Base-by-base conservation (phyloP, 92 coral and sea anemone genomes). In the Zoanthus solanderi region DNA sequence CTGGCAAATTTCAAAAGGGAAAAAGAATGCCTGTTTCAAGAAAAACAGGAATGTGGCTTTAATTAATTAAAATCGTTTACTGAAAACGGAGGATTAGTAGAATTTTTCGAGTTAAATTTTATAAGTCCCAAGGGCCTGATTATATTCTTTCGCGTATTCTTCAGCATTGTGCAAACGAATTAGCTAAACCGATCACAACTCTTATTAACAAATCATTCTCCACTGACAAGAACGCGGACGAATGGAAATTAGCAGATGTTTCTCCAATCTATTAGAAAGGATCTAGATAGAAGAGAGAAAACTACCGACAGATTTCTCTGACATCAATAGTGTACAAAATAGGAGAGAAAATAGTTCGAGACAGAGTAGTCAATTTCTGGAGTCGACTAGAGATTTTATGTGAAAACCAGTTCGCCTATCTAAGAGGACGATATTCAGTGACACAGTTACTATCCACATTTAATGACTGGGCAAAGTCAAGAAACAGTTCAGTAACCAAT, bases 241-340 rank as follows among this genome's bases (percentile, higher is more conserved):
- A 92, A 23, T 23, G 23, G 23, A 23, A 23, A 23, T 23, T 23
- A 23, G 23, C 23, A 23, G 23, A 23, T 23, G 0, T 23, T 23
- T 23, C 23, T 23, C 23, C 23, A 23, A 23, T 23, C 23, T 23
- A 23, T 23, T 23, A 92, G 83, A 90, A 90, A 82, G 91, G 87
- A n/a, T 89, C 81, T 45, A 92, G 90, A 52, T 78, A 86, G 78
- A 48, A 56, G 23, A 83, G 91, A 73, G 91, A 81, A 87, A 92
- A 84, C 56, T 92, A 92, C 54, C 92, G 87, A 58, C 92, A 87
- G 72, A 89, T 89, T 29, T 92, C 92, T 11, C 76, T 92, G 18
- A 85, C 94, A 3, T 50, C 63, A 5, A 92, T 89, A 50, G 90
- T 92, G 45, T 92, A 89, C 71, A 85, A 89, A 71, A 89, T 92